Conservation (phyloP, 1,140 invertebrate species). For the Cepaea nemoralis region DNA sequence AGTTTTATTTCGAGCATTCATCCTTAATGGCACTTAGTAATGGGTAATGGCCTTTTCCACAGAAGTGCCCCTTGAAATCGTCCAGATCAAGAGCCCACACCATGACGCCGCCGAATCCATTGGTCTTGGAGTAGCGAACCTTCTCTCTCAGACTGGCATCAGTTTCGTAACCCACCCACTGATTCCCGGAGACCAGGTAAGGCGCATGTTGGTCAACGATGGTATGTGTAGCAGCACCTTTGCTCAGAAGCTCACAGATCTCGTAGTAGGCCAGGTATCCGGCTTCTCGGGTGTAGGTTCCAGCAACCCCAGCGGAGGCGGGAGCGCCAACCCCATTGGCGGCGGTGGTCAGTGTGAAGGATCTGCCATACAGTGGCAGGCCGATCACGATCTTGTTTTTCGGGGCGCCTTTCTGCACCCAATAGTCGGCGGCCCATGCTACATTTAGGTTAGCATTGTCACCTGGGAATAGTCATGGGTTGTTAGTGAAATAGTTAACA, state of each 20-base stretch:
- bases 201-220: constrained; percentile 79
- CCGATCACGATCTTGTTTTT: constrained; percentile 96
- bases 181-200: constrained; percentile 83
- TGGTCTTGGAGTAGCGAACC: constrained; percentile 72
- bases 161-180: constrained; percentile 94
- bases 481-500: no score
- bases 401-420: constrained; percentile 82
- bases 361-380: constrained; percentile 78
- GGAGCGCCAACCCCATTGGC: constrained; percentile 45
- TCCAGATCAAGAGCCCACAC: constrained; percentile 97
- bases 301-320: constrained; percentile 68
- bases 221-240: constrained; percentile 23
- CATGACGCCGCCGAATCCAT: constrained; percentile 93
- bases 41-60: constrained; percentile 64
- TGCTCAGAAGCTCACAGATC: constrained; percentile 46
- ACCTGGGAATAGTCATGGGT: not conserved
- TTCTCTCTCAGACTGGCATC: constrained; percentile 82
- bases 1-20: constrained; percentile 34
- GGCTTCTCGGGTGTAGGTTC: constrained; percentile 76
- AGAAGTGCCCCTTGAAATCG: constrained; percentile 59
- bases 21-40: constrained; percentile 73
- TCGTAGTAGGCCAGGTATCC: constrained; percentile 63
- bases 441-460: not conserved
- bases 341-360: constrained; percentile 52
- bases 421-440: constrained; percentile 45